Evolutionary conservation across 2,888 invertebrate species (phyloP).

Genomic region (Labia minor): DNA sequence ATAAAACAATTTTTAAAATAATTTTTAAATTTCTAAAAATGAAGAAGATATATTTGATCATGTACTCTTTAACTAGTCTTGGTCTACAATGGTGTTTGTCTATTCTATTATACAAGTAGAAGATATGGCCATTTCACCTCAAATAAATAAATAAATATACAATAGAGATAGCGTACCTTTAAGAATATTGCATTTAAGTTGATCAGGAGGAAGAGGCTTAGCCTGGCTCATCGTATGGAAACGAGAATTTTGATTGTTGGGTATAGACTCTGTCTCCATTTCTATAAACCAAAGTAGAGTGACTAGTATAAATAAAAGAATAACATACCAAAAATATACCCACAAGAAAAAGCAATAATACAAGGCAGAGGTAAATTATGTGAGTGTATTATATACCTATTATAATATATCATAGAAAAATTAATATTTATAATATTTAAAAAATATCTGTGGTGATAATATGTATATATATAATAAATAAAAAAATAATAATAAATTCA

Average conservation of each 20-base stretch:
- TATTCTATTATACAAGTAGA: slow-evolving; percentile 43
- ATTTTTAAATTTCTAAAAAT: too few relatives aligned
- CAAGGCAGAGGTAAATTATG: not conserved
- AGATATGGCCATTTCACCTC: not conserved
- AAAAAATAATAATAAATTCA: slow-evolving; percentile 14
- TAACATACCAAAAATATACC: not conserved
- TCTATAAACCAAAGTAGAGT: slow-evolving; percentile 13
- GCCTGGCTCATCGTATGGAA: slow-evolving; percentile 25
- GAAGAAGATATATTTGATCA: slow-evolving; percentile 39
- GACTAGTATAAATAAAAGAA: not conserved
- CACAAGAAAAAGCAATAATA: not conserved
- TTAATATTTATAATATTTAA: too few relatives aligned
- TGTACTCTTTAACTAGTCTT: slow-evolving; percentile 33
- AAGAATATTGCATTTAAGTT: slow-evolving; percentile 87
- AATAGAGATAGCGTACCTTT: slow-evolving; percentile 51
- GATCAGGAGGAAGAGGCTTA: slow-evolving; percentile 72
- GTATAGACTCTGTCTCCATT: slow-evolving; percentile 16
- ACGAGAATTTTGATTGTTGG: slow-evolving; percentile 23
- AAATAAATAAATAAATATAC: not conserved
- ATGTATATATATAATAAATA: not conserved
- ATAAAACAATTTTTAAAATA: too few relatives aligned
- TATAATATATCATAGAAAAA: not conserved
- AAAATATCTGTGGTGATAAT: too few relatives aligned
- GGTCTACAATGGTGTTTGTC: slow-evolving; percentile 35
- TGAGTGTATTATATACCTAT: not conserved